These are phyloP conservation scores for Odontesthes bonariensis DNA, from an alignment of 2,113 vertebrate species.

Conservation along the genomic window DNA sequence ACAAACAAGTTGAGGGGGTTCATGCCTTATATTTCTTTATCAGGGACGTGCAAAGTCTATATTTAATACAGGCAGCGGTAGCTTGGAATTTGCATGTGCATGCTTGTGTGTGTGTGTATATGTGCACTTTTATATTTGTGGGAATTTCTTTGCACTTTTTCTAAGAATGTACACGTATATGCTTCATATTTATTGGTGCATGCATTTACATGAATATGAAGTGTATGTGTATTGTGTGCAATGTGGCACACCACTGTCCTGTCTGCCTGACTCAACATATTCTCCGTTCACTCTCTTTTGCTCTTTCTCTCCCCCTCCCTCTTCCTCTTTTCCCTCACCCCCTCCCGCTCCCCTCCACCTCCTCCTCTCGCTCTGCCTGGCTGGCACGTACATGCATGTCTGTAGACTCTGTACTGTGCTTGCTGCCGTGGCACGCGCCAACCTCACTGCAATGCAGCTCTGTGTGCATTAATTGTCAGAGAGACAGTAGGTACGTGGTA, in stretches of 20 bases:
- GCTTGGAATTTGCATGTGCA: slow-evolving; percentile 33
- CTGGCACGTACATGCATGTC: slow-evolving; percentile 84
- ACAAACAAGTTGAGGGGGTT: slow-evolving; percentile 63
- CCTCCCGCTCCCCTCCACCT: neutral
- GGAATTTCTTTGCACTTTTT: neutral
- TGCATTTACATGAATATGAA: slow-evolving; percentile 47
- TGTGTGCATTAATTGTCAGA: slow-evolving; percentile 84
- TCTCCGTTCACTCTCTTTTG: slow-evolving; percentile 68
- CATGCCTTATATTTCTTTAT: slow-evolving; percentile 65
- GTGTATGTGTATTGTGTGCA: slow-evolving; percentile 48
- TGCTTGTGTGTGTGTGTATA: neutral
- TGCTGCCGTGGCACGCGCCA: slow-evolving; percentile 77
- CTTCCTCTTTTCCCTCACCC: neutral
- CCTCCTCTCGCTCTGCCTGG: slow-evolving; percentile 57
- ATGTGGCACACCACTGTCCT: slow-evolving; percentile 57
- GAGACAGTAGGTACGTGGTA: slow-evolving; percentile 78
- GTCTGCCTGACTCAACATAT: slow-evolving; percentile 82
- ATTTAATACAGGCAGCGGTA: slow-evolving; percentile 66
- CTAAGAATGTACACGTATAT: slow-evolving; percentile 6
- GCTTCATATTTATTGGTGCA: slow-evolving; percentile 42
- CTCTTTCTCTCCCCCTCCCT: slow-evolving; percentile 36
- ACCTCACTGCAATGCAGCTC: slow-evolving; percentile 86
- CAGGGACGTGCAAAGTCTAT: slow-evolving; percentile 75
- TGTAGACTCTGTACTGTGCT: slow-evolving; percentile 80
- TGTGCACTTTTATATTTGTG: neutral